Percentiles rank a stretch among this genome's conserved stretches.
Conservation (phyloP, 2,113 vertebrate genomes). For the Embiotoca jacksoni region DNA sequence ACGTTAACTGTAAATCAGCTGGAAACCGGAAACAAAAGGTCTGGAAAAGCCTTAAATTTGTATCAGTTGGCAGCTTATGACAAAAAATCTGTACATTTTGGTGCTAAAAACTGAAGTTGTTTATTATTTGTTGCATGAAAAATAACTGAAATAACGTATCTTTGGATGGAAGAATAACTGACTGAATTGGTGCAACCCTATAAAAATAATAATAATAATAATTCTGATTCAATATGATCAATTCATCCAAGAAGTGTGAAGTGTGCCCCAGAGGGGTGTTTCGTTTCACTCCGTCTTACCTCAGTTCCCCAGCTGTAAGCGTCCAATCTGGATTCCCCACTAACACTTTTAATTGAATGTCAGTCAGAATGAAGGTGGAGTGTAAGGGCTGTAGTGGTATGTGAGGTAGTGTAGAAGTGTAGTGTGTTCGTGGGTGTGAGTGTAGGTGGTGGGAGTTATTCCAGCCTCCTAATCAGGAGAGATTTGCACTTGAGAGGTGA, state of each 20-base stretch:
- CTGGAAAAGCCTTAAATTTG: no score
- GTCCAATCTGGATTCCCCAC: conserved; percentile 19
- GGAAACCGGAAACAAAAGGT: no score
- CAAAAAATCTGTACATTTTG: no score
- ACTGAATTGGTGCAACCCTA: no score
- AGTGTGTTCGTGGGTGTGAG: not conserved
- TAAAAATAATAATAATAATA: no score
- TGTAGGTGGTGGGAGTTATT: conserved; percentile 20
- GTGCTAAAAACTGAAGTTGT: no score
- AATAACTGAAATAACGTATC: no score
- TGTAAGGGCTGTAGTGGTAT: conserved; percentile 15
- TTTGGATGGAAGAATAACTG: no score
- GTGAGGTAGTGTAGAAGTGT: not conserved
- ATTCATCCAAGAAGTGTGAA: not conserved
- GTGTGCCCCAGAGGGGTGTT: not conserved
- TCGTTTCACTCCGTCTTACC: conserved; percentile 1
- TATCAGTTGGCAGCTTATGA: no score
- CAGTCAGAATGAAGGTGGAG: conserved; percentile 46
- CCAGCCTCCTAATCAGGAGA: conserved; percentile 36
- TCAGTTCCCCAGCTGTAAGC: not conserved
- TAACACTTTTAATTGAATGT: conserved; percentile 60
- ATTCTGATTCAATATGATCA: no score
- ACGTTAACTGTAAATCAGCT: no score
- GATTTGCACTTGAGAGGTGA: conserved; percentile 44
- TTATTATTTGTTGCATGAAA: no score